Conservation (phyloP, 2,888 invertebrate genomes). For the Limnephilus auricula region DNA sequence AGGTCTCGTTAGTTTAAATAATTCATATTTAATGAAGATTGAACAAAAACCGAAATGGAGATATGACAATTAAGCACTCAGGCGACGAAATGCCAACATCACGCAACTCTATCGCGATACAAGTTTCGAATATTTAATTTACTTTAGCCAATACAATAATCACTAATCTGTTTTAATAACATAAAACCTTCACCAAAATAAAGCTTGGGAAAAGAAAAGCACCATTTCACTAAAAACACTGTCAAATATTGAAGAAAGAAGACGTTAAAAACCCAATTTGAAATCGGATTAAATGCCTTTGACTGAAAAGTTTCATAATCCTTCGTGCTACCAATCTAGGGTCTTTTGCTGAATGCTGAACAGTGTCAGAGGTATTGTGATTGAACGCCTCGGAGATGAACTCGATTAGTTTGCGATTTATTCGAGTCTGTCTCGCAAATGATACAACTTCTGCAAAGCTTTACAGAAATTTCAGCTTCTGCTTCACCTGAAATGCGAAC, state of each 20-base stretch:
- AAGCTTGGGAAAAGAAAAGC: not conserved
- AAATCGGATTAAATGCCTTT: not conserved
- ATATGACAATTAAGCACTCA: too few relatives aligned
- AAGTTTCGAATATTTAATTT: not conserved
- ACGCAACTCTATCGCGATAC: too few relatives aligned
- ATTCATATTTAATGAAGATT: too few relatives aligned
- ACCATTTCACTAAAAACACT: not conserved
- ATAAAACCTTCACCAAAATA: not conserved
- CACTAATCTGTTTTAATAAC: not conserved
- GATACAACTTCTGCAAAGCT: constrained; percentile 28
- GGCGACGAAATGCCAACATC: too few relatives aligned
- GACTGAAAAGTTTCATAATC: constrained; percentile 3
- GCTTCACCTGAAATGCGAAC: constrained; percentile 55
- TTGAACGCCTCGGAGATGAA: constrained; percentile 4
- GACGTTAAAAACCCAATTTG: not conserved
- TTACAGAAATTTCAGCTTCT: constrained; percentile 46
- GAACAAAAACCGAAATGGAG: too few relatives aligned
- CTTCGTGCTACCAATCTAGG: not conserved
- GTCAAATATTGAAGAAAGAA: not conserved
- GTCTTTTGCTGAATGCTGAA: not conserved
- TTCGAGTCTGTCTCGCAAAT: constrained; percentile 27
- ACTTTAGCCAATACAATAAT: not conserved
- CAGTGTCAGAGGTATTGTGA: constrained; percentile 6
- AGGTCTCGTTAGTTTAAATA: too few relatives aligned
- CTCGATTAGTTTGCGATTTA: constrained; percentile 44